Percentiles rank a stretch among this genome's conserved stretches.
phyloP scores from a whole-genome alignment of 2,797 vertebrate genomes.

The Anableps anableps region DNA sequence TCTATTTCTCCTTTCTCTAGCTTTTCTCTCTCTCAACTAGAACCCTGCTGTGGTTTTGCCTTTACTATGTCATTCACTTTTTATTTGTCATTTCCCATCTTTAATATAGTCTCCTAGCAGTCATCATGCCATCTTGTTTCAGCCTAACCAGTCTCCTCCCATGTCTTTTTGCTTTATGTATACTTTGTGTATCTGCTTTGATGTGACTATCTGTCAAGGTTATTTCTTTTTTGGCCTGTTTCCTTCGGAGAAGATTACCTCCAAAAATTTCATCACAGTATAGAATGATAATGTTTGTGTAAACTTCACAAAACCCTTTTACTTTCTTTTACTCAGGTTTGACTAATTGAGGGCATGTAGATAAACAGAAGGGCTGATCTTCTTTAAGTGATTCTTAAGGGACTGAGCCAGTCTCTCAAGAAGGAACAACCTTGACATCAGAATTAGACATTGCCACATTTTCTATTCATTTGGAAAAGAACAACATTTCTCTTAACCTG shows the following conservation, averaged over 20 bases:
- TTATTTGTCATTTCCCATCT: background rate
- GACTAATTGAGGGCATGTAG: background rate
- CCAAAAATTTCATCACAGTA: slow-evolving; percentile 12
- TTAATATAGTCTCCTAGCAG: slow-evolving; percentile 8
- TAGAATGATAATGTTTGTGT: background rate
- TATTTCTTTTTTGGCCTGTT: slow-evolving; percentile 1
- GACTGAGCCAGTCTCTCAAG: background rate
- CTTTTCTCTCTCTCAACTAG: background rate
- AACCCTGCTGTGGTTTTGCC: background rate
- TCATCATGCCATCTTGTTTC: slow-evolving; percentile 11
- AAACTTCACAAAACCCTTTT: background rate
- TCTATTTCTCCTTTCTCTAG: background rate
- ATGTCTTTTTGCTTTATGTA: slow-evolving; percentile 5
- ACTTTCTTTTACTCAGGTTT: slow-evolving; percentile 8
- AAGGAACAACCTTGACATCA: slow-evolving; percentile 7
- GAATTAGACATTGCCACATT: slow-evolving; percentile 14
- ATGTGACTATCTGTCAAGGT: slow-evolving; percentile 3
- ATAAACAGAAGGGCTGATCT: slow-evolving; percentile 15
- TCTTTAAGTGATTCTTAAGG: slow-evolving; percentile 11
- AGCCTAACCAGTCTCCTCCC: background rate
- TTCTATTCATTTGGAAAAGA: slow-evolving; percentile 29
- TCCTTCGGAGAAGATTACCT: slow-evolving; percentile 6
- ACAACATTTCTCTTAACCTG: slow-evolving; percentile 17
- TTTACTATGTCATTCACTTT: slow-evolving; percentile 1
- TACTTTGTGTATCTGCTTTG: slow-evolving; percentile 18